Conservation (phyloP, 2,888 invertebrate genomes). For the Rutpela maculata region DNA sequence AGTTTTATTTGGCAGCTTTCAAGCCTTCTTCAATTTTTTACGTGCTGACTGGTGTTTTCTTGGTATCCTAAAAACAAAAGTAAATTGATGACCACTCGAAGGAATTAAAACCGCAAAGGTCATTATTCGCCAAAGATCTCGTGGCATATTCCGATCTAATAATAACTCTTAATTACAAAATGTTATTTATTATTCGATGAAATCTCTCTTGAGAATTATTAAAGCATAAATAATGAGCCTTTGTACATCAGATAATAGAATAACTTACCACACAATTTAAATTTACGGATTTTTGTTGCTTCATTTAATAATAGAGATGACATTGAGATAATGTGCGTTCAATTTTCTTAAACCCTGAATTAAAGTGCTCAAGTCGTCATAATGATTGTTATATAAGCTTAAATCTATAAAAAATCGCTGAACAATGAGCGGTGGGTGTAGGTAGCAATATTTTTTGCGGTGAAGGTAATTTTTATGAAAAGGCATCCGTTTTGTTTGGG, state of each 20-base stretch:
- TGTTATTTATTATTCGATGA: not conserved
- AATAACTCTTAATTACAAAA: constrained; percentile 13
- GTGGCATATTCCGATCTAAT: not conserved
- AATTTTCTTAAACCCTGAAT: constrained; percentile 19
- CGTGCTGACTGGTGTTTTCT: too few species aligned
- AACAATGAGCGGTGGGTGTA: constrained; percentile 8
- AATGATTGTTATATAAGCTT: constrained; percentile 7
- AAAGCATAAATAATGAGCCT: constrained; percentile 5
- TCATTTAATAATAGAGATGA: constrained; percentile 28
- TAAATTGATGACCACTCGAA: not conserved
- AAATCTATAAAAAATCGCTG: not conserved
- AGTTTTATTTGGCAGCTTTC: too few species aligned
- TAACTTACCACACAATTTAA: constrained; percentile 13
- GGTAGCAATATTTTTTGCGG: not conserved
- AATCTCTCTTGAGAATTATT: constrained; percentile 12
- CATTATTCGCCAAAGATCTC: not conserved
- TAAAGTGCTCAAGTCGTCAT: constrained; percentile 11
- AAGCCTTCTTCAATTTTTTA: too few species aligned
- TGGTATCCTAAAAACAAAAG: too few species aligned
- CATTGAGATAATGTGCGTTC: constrained; percentile 8
- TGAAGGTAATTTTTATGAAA: constrained; percentile 5
- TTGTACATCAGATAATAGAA: constrained; percentile 8
- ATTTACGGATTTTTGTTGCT: constrained; percentile 20
- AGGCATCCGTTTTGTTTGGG: constrained; percentile 8
- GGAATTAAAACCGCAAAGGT: not conserved